Evolutionary conservation across 2,113 vertebrate genomes (phyloP).

Genomic region (Recurvirostra avosetta): DNA sequence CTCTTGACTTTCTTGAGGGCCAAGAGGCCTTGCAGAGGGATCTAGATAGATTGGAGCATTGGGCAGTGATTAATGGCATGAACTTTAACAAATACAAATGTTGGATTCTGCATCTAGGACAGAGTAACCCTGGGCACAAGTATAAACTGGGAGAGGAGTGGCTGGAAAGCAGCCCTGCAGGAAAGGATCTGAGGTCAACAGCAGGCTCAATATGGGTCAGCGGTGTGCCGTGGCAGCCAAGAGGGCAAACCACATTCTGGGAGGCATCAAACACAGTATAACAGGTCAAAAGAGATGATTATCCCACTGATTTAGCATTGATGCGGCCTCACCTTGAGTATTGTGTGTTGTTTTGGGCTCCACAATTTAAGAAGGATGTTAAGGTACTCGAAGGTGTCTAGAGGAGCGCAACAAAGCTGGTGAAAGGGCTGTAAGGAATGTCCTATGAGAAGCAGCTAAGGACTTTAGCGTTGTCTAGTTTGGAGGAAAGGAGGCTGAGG

Average conservation of each 20-base stretch:
- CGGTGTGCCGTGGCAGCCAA: neutral
- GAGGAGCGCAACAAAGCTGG: neutral
- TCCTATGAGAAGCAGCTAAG: neutral
- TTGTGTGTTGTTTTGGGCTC: neutral
- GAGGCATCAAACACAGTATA: neutral
- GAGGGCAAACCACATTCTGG: neutral
- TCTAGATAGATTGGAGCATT: neutral
- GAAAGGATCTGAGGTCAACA: neutral
- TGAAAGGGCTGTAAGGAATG: neutral
- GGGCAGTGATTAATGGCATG: neutral
- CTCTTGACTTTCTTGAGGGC: neutral
- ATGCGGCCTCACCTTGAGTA: neutral
- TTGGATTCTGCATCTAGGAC: neutral
- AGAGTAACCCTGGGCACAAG: accelerated
- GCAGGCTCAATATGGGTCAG: neutral
- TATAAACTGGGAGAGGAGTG: neutral
- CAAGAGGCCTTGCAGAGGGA: neutral
- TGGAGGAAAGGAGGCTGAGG: neutral
- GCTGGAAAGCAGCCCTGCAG: neutral
- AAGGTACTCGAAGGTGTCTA: neutral
- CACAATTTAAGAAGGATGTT: neutral
- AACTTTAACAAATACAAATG: neutral
- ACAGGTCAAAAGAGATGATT: neutral
- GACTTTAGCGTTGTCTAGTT: neutral
- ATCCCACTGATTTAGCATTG: neutral